Evolutionary conservation across 2,113 vertebrate genomes (phyloP).

Genomic region (Sturnira hondurensis): DNA sequence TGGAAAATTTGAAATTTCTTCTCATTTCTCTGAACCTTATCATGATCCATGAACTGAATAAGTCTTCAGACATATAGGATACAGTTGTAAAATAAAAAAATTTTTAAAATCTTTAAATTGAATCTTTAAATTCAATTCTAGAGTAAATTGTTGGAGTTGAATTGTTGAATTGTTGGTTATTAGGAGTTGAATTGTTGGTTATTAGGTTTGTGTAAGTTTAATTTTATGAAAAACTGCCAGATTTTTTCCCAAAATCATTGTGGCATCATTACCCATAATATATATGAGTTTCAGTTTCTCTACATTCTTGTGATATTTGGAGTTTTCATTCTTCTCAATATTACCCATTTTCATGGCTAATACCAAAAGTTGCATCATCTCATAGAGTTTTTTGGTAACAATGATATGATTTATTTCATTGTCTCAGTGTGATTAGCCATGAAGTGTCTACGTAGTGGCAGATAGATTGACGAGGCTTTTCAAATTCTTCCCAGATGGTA

Average conservation of each 20-base stretch:
- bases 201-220: too few relatives aligned
- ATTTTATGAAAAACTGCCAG: too few relatives aligned
- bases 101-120: too few relatives aligned
- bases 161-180: too few relatives aligned
- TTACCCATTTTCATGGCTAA: not conserved
- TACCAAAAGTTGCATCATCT: slow-evolving; percentile 57
- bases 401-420: slow-evolving; percentile 47
- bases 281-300: not conserved
- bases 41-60: not conserved
- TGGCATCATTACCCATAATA: not conserved
- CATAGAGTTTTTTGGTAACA: slow-evolving; percentile 32
- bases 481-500: slow-evolving; percentile 61
- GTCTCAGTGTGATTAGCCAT: slow-evolving; percentile 36
- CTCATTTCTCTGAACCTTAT: not conserved
- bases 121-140: too few relatives aligned
- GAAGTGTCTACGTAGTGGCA: slow-evolving; percentile 50
- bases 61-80: not conserved
- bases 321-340: not conserved
- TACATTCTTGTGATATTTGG: not conserved
- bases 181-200: too few relatives aligned
- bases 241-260: not conserved
- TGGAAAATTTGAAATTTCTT: not conserved
- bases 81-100: not conserved
- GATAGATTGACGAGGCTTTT: slow-evolving; percentile 71
- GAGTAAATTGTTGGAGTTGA: too few relatives aligned